Evolutionary conservation across 64 coral and sea anemone genomes (phyloP).

Genomic region (Stichodactyla helianthus): DNA sequence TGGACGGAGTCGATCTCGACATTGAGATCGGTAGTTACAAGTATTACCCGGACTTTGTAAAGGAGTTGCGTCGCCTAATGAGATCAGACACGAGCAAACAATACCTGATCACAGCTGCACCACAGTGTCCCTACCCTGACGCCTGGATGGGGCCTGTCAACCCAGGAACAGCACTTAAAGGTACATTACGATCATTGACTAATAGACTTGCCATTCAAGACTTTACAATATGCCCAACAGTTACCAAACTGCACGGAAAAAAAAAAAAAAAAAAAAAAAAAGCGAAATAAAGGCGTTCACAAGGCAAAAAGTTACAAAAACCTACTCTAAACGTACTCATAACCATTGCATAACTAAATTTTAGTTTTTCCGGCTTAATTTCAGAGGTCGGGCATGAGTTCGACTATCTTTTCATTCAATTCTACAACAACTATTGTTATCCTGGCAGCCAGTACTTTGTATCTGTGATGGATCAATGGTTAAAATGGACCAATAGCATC

Average conservation of each 20-base stretch:
- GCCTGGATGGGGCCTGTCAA: constrained; percentile 64
- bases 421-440: constrained; percentile 85
- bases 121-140: constrained; percentile 86
- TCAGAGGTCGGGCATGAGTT: constrained; percentile 71
- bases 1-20: constrained; percentile 85
- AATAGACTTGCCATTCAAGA: too few species aligned
- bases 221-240: too few species aligned
- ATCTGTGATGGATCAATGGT: constrained; percentile 60
- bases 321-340: too few species aligned
- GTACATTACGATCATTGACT: neutral
- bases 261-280: too few species aligned
- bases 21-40: constrained; percentile 80
- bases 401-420: constrained; percentile 77
- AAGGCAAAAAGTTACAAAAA: too few species aligned
- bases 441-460: constrained; percentile 48
- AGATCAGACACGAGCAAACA: constrained; percentile 31
- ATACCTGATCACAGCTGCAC: constrained; percentile 74
- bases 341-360: too few species aligned
- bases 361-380: neutral
- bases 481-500: constrained; percentile 53
- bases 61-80: constrained; percentile 71
- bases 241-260: too few species aligned
- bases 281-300: too few species aligned
- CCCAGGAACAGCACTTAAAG: constrained; percentile 60
- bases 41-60: constrained; percentile 76